These are phyloP conservation scores for Chionis minor DNA, from an alignment of 2,113 vertebrate genomes.

Conservation along the genomic window DNA sequence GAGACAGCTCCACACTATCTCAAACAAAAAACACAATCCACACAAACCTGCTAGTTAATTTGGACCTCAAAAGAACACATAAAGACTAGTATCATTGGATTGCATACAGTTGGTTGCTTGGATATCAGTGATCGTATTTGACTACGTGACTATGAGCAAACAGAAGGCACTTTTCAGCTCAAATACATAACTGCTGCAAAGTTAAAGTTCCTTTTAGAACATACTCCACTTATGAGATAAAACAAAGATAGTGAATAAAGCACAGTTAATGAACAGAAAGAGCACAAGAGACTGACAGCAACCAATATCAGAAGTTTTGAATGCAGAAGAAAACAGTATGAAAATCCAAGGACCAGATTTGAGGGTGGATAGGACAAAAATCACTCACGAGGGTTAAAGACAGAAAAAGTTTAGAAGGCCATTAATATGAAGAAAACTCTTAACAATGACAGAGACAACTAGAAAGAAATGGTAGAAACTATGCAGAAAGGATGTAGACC, in stretches of 20 bases:
- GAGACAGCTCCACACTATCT: not conserved
- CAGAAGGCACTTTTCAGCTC: not conserved
- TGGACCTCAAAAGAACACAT: not conserved
- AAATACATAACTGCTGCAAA: not conserved
- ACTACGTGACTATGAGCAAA: not conserved
- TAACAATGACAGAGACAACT: not conserved
- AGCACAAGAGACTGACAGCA: not conserved
- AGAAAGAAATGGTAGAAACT: not conserved
- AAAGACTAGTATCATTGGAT: not conserved
- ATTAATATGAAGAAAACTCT: not conserved
- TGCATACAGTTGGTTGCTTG: not conserved
- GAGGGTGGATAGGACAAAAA: not conserved
- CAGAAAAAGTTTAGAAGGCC: not conserved
- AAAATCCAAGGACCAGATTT: not conserved
- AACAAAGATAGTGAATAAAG: not conserved
- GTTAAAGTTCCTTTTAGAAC: not conserved
- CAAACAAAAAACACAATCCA: not conserved
- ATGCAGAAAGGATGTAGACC: not conserved
- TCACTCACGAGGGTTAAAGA: not conserved
- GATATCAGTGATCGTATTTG: not conserved
- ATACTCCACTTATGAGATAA: not conserved
- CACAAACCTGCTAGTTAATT: not conserved
- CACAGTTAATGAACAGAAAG: not conserved
- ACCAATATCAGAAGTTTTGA: not conserved
- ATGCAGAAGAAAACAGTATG: not conserved